Base-by-base conservation (phyloP, 2,797 vertebrate species). In the Gallirallus australis region DNA sequence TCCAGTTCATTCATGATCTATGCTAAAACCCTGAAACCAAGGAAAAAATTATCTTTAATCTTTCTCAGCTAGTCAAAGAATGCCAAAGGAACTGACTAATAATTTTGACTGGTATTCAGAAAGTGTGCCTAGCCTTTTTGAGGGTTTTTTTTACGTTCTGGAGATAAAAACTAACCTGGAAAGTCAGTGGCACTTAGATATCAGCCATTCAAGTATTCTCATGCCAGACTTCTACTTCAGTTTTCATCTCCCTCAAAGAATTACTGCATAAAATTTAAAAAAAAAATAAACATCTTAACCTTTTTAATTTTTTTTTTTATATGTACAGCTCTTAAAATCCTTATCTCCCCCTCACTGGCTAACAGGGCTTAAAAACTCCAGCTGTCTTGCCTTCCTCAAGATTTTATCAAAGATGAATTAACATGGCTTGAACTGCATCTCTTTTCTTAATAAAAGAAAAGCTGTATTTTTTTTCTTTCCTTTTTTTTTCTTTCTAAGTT, bases 391-490 rank as follows among this genome's bases (percentile, higher is more conserved):
- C 48, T 73, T 89, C n/a, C 45, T 80, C 52, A 82, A 80, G 40
- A 78, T 86, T 85, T 80, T 89, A 37, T 50, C 66, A 73, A 69
- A 79, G 31, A 69, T 56, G 81, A 68, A 77, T 77, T 71, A 80
- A 19, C 27, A 50, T 35, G 27, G 8, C 11, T 92, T 89, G 18
- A 77, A 93, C 77, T 20, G 5, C 16, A 61, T 40, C 30, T 21
- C 3, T 82, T 80, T 81, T 83, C 73, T 56, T 79, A 86, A 42
- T 37, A 60, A 90, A 82, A 83, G 15, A 40, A 81, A 61, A 15
- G 19, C 28, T 76, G 11, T 11, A 4, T 68, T 72, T 7, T 5
- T 23, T 68, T 52, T 20, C 56, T 39, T 53, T 42, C 30, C 39
- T 40, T 42, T 42, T 42, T 16, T 35, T 25, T 16, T 79, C 81